phyloP scores from a whole-genome alignment of 2,113 vertebrate species.

The Amphilophus citrinellus region DNA sequence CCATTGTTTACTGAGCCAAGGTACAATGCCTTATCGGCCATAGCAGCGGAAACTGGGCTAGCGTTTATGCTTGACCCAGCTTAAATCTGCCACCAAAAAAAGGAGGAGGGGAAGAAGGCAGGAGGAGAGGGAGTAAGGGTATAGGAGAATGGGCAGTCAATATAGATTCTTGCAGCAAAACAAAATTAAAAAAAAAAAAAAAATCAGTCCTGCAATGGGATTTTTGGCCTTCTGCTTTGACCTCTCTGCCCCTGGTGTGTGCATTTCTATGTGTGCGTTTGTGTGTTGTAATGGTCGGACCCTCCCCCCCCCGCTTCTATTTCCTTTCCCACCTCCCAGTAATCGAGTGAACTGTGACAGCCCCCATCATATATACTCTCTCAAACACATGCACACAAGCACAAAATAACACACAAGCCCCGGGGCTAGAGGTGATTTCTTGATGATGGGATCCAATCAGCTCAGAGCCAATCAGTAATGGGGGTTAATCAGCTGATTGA shows the following conservation, averaged over 20 bases:
- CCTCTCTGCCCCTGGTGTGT: slow-evolving; percentile 65
- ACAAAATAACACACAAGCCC: slow-evolving; percentile 67
- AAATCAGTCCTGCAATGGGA: slow-evolving; percentile 24
- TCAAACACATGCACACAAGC: slow-evolving; percentile 21
- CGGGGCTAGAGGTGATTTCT: slow-evolving; percentile 85
- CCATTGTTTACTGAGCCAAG: slow-evolving; percentile 84
- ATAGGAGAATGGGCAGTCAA: slow-evolving; percentile 20
- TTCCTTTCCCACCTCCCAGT: slow-evolving; percentile 68
- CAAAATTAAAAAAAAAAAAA: slow-evolving; percentile 8
- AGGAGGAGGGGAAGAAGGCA: slow-evolving; percentile 55
- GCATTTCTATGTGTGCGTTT: slow-evolving; percentile 25
- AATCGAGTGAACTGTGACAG: slow-evolving; percentile 80
- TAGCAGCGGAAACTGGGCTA: slow-evolving; percentile 81
- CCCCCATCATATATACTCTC: slow-evolving; percentile 57
- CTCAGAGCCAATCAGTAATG: slow-evolving; percentile 89
- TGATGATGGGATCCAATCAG: slow-evolving; percentile 87
- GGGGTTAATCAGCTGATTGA: slow-evolving; percentile 93
- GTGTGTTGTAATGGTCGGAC: slow-evolving; percentile 50
- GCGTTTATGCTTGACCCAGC: slow-evolving; percentile 82
- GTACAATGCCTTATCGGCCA: slow-evolving; percentile 83
- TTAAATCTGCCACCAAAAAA: slow-evolving; percentile 75
- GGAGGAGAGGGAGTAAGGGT: slow-evolving; percentile 32
- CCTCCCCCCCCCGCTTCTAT: slow-evolving; percentile 17
- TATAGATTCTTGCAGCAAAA: slow-evolving; percentile 43
- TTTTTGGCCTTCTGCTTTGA: slow-evolving; percentile 55